A percentile compares a stretch with the other conserved stretches of the same genome.
Conservation (phyloP, 2,797 vertebrate genomes). For the Pseudochirops corinnae region DNA sequence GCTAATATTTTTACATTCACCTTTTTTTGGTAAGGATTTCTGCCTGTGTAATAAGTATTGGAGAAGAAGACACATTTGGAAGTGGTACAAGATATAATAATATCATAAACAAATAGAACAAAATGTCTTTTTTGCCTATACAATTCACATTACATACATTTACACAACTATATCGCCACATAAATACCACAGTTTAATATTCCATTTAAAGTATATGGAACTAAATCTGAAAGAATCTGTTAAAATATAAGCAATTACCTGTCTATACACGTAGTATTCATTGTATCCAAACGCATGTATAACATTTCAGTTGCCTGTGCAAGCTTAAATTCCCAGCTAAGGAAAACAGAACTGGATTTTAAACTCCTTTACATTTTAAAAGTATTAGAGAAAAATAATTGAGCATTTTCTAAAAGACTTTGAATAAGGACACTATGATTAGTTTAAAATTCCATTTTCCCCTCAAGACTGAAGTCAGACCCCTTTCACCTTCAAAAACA, state of each 20-base stretch:
- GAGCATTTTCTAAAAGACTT: conserved; percentile 10
- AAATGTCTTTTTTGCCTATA: not conserved
- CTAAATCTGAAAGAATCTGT: not conserved
- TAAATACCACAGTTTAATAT: not conserved
- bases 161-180: not conserved
- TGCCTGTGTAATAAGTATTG: not conserved
- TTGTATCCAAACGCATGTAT: conserved; percentile 97
- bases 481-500: not conserved
- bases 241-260: conserved; percentile 84
- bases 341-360: conserved; percentile 70
- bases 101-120: not conserved
- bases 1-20: not conserved
- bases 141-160: not conserved
- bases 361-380: conserved; percentile 19
- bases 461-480: not conserved
- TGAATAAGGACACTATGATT: not conserved
- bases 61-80: not conserved
- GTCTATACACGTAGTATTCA: conserved; percentile 97
- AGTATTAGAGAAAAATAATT: conserved; percentile 13
- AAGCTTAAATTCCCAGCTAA: conserved; percentile 90
- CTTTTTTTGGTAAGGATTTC: not conserved
- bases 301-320: conserved; percentile 99
- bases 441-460: not conserved
- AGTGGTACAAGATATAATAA: not conserved
- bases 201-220: not conserved